Conservation (phyloP, 2,888 invertebrate genomes). For the Clepsis dumicolana region DNA sequence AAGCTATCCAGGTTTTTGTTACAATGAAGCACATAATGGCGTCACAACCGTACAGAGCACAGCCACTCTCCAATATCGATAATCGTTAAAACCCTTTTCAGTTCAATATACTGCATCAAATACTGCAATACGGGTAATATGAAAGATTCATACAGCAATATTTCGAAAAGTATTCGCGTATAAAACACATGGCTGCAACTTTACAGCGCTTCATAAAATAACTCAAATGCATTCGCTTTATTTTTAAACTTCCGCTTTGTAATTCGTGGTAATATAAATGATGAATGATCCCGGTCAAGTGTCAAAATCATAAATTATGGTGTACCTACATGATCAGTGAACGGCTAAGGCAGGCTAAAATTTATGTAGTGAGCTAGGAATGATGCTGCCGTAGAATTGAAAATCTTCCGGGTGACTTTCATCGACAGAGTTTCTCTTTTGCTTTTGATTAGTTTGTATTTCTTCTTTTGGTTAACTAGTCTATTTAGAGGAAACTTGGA, state of each 20-base stretch:
- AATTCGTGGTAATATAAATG: constrained; percentile 28
- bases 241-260: constrained; percentile 29
- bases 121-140: constrained; percentile 17
- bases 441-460: no score
- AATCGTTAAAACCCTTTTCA: not conserved
- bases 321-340: not conserved
- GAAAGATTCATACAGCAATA: constrained; percentile 25
- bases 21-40: no score
- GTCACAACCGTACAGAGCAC: no score
- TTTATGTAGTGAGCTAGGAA: no score
- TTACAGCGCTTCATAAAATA: constrained; percentile 26
- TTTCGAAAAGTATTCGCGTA: constrained; percentile 29
- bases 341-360: not conserved
- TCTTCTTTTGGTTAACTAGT: no score
- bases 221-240: constrained; percentile 29
- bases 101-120: constrained; percentile 20
- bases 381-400: no score
- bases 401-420: no score
- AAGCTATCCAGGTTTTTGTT: no score
- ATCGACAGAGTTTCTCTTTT: no score
- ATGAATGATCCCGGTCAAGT: constrained; percentile 26
- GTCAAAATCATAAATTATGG: constrained; percentile 28
- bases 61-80: not conserved
- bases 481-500: no score
- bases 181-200: constrained; percentile 39